phyloP scores from a whole-genome alignment of 2,113 vertebrate species.

The Suncus etruscus region DNA sequence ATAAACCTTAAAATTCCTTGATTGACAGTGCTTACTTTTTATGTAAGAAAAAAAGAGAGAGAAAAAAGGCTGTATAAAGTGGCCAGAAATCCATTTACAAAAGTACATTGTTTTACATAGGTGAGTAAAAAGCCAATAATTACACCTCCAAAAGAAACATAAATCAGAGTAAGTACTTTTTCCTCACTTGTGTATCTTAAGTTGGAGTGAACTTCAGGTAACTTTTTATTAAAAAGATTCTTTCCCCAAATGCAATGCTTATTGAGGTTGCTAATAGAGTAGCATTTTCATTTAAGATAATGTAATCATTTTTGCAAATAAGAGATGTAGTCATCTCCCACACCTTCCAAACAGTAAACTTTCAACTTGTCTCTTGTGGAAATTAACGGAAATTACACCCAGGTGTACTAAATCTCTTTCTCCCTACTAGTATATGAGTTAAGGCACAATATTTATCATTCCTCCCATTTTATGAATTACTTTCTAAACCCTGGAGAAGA shows the following conservation, averaged over 20 bases:
- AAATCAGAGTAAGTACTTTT: slow-evolving; percentile 91
- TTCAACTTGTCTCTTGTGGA: slow-evolving; percentile 89
- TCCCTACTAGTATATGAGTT: slow-evolving; percentile 84
- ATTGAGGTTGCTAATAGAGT: slow-evolving; percentile 87
- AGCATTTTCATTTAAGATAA: slow-evolving; percentile 89
- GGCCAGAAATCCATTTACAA: slow-evolving; percentile 93
- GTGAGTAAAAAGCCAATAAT: slow-evolving; percentile 93
- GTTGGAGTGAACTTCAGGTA: slow-evolving; percentile 88
- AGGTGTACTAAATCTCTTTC: slow-evolving; percentile 87
- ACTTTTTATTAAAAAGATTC: slow-evolving; percentile 89
- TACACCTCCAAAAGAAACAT: slow-evolving; percentile 90
- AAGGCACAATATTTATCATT: slow-evolving; percentile 91
- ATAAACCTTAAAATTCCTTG: slow-evolving; percentile 93
- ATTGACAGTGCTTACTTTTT: slow-evolving; percentile 93
- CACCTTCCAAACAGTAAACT: slow-evolving; percentile 87
- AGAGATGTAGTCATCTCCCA: slow-evolving; percentile 84
- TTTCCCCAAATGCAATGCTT: slow-evolving; percentile 85
- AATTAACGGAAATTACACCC: slow-evolving; percentile 90
- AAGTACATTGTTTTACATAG: slow-evolving; percentile 93
- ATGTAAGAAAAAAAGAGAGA: slow-evolving; percentile 81
- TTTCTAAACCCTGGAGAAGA: slow-evolving; percentile 90
- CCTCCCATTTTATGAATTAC: slow-evolving; percentile 89
- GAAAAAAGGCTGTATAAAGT: slow-evolving; percentile 86
- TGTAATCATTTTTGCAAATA: slow-evolving; percentile 89
- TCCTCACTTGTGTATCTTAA: slow-evolving; percentile 89